Evolutionary conservation across 2,113 vertebrate genomes (phyloP), one percentile per base, ranked within the genome.

Genomic region (Electrona antarctica): DNA sequence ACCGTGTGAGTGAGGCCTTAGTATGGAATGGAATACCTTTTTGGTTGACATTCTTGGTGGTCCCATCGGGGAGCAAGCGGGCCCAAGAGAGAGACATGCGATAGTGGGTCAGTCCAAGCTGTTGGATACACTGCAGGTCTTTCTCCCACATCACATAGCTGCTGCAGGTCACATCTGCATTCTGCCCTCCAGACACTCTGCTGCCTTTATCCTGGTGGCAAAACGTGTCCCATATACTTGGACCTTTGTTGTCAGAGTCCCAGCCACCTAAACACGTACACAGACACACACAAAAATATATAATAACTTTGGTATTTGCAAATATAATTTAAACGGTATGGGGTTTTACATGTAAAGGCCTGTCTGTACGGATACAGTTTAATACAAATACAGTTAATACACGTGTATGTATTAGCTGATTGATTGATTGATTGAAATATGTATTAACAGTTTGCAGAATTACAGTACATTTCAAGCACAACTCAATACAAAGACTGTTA

Each of bases 81-180:
- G 97, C 93, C 97, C 97, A 97, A 91, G 96, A 97, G 92, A 98
- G 81, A 88, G 97, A 99, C 87, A 98, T 93, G 85, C 94, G 93
- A 90, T 98, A 98, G 94, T 98, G 96, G 72, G 95, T 97, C 91
- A 98, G 93, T 88, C 95, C 96, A 86, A 99, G 94, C 94, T 95
- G 94, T 91, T 91, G 95, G 93, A 98, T 95, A 90, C 96, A 97
- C 93, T 94, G 94, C 93, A 97, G 92, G 92, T 96, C 97, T 92
- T 97, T 93, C 77, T 96, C 94, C 97, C 96, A 97, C 88, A 96
- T 94, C 93, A 94, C 87, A 70, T 96, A 97, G 93, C 96, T 96
- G 94, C 96, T 95, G 93, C 96, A 95, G 94, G 95, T 93, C 72
- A 97, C 91, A 79, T 96, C 95, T 60, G 95, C 95, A 83, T 91